Conservation (phyloP, 2,797 vertebrate genomes). For the Lepidocolaptes lacrymiger region DNA sequence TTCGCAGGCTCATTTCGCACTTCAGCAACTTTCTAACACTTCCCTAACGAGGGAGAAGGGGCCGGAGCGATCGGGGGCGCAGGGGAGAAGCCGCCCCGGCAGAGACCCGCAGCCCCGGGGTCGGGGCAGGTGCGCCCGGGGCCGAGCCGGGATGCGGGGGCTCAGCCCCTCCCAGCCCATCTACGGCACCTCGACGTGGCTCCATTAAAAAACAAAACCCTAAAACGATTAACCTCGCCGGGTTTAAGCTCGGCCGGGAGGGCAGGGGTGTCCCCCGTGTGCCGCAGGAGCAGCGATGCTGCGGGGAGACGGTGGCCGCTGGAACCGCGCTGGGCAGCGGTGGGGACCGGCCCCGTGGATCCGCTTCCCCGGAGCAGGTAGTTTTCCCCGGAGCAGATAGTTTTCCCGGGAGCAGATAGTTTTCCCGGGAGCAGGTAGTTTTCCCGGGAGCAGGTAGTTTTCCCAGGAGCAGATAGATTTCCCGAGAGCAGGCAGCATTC, state of each 20-base stretch:
- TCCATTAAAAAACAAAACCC: neutral
- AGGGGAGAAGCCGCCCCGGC: neutral
- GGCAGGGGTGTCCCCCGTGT: neutral
- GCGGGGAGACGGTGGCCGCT: neutral
- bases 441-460: neutral
- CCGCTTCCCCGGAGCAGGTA: neutral
- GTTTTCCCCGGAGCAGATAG: neutral
- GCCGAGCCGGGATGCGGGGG: neutral
- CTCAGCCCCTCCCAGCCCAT: neutral
- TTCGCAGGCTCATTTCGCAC: constrained; percentile 92
- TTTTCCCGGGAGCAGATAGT: too few relatives aligned
- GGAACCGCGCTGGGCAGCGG: neutral
- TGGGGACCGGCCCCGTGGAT: neutral
- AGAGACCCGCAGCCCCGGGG: neutral
- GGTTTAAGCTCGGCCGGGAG: neutral
- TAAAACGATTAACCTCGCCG: neutral
- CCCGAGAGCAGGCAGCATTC: neutral
- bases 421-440: neutral
- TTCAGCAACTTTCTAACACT: constrained; percentile 94
- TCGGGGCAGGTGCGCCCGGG: neutral
- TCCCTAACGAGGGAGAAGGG: constrained; percentile 84
- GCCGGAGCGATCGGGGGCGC: neutral
- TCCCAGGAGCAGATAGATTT: neutral
- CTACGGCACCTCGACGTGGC: neutral
- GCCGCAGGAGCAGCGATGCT: neutral